phyloP scores from a whole-genome alignment of 2,113 vertebrate genomes.

The Lagopus leucura region DNA sequence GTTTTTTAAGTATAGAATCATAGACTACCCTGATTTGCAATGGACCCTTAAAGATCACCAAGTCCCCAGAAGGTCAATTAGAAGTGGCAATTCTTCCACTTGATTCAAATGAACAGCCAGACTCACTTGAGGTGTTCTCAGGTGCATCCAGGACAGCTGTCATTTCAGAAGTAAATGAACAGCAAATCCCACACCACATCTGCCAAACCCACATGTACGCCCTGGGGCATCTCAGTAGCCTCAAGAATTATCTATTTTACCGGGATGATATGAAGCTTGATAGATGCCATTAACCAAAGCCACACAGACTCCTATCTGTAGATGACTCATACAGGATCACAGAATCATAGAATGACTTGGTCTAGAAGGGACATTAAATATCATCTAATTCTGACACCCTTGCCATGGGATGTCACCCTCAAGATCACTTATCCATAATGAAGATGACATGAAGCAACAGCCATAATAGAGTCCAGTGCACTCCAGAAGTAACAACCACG shows the following conservation, averaged over 20 bases:
- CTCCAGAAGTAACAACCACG: accelerated
- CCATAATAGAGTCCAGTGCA: accelerated
- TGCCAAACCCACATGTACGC: background rate
- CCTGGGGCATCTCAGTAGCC: background rate
- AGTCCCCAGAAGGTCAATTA: background rate
- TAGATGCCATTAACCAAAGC: background rate
- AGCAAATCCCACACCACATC: background rate
- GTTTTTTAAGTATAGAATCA: background rate
- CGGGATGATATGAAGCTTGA: background rate
- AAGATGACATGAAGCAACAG: background rate
- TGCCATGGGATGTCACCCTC: too few relatives aligned
- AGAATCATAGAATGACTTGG: too few relatives aligned
- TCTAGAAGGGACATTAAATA: too few relatives aligned
- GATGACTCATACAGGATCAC: too few relatives aligned
- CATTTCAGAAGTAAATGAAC: background rate
- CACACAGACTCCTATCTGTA: background rate
- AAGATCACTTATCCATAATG: background rate
- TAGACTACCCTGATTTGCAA: background rate
- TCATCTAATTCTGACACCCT: too few relatives aligned
- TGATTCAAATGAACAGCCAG: accelerated
- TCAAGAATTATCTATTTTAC: background rate
- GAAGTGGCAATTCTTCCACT: background rate
- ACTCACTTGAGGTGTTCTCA: background rate
- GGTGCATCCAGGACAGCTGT: background rate
- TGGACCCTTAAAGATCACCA: background rate